Evolutionary conservation across 2,888 invertebrate species (phyloP), one percentile per base, ranked within the genome.

Genomic region (Drosophila meridionalis): DNA sequence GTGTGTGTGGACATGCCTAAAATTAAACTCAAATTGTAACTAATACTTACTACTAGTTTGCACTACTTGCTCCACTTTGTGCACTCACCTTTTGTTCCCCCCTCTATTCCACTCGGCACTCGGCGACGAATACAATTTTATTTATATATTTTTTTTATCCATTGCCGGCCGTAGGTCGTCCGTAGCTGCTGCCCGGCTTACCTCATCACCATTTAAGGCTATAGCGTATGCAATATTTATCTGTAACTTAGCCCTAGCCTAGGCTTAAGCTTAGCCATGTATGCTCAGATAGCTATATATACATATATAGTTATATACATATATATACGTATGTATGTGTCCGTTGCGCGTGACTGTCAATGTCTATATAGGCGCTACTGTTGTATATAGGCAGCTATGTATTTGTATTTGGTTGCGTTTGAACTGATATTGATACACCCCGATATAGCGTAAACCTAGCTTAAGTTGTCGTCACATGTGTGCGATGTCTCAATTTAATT

Each of bases 121-220:
- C 40, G 40, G 45, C 55, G 28, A 32, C 50, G 55, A 38, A 70
- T 59, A 74, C 65, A 71, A 67, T 73, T 73, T 79, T 73, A 81
- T 84, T 75, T 87, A 82, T 60, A 48, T 32, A 14, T n/a, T 14
- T 68, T 73, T 74, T 87, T 83, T n/a, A 85, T 85, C 76, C 76
- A 84, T 70, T 72, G 83, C 85, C 88, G 76, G 71, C 85, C 73
- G 82, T 78, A 56, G 69, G 69, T 69, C 66, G 66, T 43, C 60
- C 59, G 59, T 60, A 60, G 63, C 63, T 76, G 78, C 55, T 52
- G 34, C 34, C 82, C 83, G 87, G 84, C 90, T 89, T 91, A 91
- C 89, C 91, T 90, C 90, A 90, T 90, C 86, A 89, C 91, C 91
- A 90, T 83, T 86, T 90, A 91, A 91, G 89, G 89, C 91, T 89